These are phyloP conservation scores for Microctenopoma steveboyesi DNA, from an alignment of 2,797 vertebrate genomes.

Conservation along the genomic window DNA sequence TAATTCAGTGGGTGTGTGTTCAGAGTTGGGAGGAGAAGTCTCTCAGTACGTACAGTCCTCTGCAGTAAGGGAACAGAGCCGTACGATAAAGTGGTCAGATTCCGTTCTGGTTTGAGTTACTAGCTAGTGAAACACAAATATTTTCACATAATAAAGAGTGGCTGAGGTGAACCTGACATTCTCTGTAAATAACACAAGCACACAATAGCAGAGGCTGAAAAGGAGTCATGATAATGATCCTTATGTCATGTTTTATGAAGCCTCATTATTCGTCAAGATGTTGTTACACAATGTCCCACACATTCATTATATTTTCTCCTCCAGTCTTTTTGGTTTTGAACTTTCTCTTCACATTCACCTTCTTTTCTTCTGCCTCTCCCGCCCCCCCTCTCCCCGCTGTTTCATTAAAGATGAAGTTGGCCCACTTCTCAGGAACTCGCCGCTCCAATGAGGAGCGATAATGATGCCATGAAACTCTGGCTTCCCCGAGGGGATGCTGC, in stretches of 20 bases:
- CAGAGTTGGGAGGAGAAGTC: not conserved
- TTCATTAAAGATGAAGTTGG: constrained; percentile 37
- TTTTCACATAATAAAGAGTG: too few relatives aligned
- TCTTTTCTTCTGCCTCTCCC: not conserved
- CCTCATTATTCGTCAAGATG: not conserved
- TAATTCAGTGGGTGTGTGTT: not conserved
- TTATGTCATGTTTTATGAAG: not conserved
- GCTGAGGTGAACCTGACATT: too few relatives aligned
- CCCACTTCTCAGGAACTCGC: constrained; percentile 43
- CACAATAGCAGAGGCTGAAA: too few relatives aligned
- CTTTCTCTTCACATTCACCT: not conserved
- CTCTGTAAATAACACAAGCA: too few relatives aligned
- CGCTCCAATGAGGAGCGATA: constrained; percentile 31
- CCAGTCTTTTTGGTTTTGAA: not conserved
- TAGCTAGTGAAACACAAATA: too few relatives aligned
- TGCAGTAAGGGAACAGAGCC: not conserved
- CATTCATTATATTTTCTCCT: constrained; percentile 2
- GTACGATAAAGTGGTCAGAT: not conserved
- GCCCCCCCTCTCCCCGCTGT: not conserved
- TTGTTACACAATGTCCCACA: not conserved
- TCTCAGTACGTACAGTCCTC: not conserved
- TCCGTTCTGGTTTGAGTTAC: too few relatives aligned
- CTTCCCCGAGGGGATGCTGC: not conserved
- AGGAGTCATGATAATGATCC: too few relatives aligned
- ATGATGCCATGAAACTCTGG: constrained; percentile 37